Conservation (phyloP, 2,797 vertebrate species). For the Poecile montanus region DNA sequence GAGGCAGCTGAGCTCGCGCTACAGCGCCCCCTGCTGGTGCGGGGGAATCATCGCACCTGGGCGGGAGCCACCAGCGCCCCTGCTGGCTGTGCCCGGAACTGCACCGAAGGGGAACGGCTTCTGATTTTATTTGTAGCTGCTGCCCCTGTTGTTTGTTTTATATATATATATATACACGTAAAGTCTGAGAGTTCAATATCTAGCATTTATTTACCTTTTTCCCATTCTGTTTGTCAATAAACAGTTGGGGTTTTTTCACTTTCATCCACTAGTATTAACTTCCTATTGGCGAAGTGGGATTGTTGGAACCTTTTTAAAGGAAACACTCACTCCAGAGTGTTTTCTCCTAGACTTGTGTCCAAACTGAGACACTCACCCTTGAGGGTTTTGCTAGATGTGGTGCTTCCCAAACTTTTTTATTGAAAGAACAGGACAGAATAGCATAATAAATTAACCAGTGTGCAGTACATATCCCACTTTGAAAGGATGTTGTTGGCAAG, state of each 20-base stretch:
- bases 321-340: not conserved
- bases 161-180: not conserved
- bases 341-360: not conserved
- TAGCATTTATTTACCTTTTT: not conserved
- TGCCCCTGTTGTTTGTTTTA: not conserved
- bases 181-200: not conserved
- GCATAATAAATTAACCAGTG: not conserved
- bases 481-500: not conserved
- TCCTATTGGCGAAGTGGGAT: not conserved
- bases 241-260: fast-evolving
- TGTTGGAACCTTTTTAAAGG: not conserved
- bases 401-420: not conserved
- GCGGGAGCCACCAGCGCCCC: no score
- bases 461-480: not conserved
- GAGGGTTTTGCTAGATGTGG: not conserved
- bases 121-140: not conserved
- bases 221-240: not conserved
- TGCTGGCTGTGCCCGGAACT: no score
- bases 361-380: not conserved
- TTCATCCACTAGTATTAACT: not conserved
- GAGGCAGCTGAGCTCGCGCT: not conserved
- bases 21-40: not conserved
- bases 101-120: no score
- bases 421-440: not conserved
- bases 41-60: no score